These are phyloP conservation scores for Corynorhinus townsendii DNA, from an alignment of 2,113 vertebrate species.

Conservation along the genomic window DNA sequence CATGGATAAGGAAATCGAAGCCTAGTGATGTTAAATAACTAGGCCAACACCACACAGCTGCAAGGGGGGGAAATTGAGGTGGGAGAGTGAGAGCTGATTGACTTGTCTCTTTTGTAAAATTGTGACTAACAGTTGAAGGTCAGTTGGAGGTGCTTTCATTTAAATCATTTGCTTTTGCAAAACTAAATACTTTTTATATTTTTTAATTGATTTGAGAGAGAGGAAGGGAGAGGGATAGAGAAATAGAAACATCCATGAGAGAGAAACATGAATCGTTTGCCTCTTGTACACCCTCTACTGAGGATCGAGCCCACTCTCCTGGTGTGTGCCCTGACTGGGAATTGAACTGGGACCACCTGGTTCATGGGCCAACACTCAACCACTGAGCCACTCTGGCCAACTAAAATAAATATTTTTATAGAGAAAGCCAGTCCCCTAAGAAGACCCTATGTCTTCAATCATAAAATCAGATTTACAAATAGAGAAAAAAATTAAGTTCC, in stretches of 20 bases:
- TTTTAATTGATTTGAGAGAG: no score
- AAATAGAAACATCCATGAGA: no score
- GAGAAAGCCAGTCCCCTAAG: neutral
- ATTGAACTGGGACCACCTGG: no score
- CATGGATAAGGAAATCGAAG: neutral
- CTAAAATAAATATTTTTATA: neutral
- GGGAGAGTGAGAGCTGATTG: neutral
- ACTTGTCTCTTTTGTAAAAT: neutral
- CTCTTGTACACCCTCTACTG: no score
- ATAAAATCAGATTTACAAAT: slow-evolving; percentile 18
- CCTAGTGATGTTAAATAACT: neutral
- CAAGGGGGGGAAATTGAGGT: neutral
- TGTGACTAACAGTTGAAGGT: neutral
- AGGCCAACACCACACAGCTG: neutral
- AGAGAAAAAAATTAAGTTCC: neutral
- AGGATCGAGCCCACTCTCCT: no score
- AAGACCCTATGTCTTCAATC: neutral
- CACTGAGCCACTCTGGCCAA: no score
- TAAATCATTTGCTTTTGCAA: neutral
- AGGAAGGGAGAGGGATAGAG: no score
- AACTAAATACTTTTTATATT: neutral
- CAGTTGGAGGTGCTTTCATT: neutral
- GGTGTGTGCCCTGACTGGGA: no score
- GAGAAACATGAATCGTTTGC: no score
- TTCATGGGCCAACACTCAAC: no score